phyloP scores from a whole-genome alignment of 2,113 vertebrate species.

The Myotis brandtii region DNA sequence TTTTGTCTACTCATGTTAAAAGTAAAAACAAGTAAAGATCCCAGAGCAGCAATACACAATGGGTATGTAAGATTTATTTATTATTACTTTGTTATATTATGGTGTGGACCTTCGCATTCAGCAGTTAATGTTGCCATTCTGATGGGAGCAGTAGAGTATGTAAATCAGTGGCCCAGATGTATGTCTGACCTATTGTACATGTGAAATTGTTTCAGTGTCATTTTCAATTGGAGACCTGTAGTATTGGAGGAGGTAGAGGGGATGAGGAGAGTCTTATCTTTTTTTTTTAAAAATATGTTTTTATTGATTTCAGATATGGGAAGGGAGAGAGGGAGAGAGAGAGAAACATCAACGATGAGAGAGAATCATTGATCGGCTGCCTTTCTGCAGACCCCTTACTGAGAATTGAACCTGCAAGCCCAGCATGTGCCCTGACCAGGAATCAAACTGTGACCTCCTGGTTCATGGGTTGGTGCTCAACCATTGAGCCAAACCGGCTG shows the following conservation, averaged over 20 bases:
- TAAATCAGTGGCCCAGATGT: not conserved
- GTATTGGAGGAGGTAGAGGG: not conserved
- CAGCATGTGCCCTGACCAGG: too few relatives aligned
- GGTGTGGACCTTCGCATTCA: not conserved
- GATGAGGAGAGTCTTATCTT: not conserved
- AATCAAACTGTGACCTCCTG: too few relatives aligned
- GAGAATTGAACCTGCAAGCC: too few relatives aligned
- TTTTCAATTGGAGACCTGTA: not conserved
- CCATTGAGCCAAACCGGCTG: too few relatives aligned
- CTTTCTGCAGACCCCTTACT: too few relatives aligned
- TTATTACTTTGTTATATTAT: not conserved
- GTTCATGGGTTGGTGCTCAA: too few relatives aligned
- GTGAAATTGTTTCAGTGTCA: not conserved
- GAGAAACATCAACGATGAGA: too few relatives aligned
- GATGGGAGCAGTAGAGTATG: not conserved
- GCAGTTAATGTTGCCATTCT: not conserved
- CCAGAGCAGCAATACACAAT: slow-evolving; percentile 94
- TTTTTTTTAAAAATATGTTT: not conserved
- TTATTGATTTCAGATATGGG: too few relatives aligned
- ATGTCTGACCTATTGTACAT: not conserved
- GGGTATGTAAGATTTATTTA: slow-evolving; percentile 87
- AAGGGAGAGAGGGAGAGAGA: too few relatives aligned
- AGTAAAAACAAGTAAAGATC: slow-evolving; percentile 93
- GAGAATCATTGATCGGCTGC: too few relatives aligned
- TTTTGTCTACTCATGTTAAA: slow-evolving; percentile 91